Base-by-base conservation (phyloP, 2,888 invertebrate genomes). In the Drosophila parthenogenetica region DNA sequence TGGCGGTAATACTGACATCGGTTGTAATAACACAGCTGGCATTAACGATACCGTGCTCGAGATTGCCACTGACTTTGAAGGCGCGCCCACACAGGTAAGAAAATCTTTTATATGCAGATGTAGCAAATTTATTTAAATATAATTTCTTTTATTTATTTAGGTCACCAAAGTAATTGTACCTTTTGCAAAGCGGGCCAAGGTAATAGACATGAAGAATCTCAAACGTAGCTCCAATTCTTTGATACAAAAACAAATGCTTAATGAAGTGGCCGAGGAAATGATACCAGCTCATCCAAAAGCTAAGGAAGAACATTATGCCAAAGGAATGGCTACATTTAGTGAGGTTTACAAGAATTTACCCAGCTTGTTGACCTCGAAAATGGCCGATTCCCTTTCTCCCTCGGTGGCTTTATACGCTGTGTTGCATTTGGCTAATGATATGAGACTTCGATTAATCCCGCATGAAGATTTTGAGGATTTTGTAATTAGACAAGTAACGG, bases 351-450 rank as follows among this genome's bases (percentile, higher is more conserved):
- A 93, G 1, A 87, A 92, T 53, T 86, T 96, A 54, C 95, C 96
- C 0, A 90, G 86, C 13, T 91, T 93, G 60, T 87, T 96, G 42
- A 93, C 94, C 0, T 91, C 93, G 10, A 94, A 93, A 72, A 96
- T 96, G 94, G 93, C 94, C 0, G 95, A 95, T 53, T 95, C 96
- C 22, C 93, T 98, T 54, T 96, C 96, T 88, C 94, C 95, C 25
- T 95, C 96, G 0, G 93, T 97, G 58, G 96, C 96, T 0, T 95
- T 97, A 90, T 94, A 96, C 22, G 96, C 97, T 0, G 93, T 97
- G 16, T 93, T 98, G 4, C 97, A 98, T 93, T 93, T 98, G 80
- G 96, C 96, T 2, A 98, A 98, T 90, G 97, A 98, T 90, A 95
- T 95, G 83, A 94, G 93, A 39, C 92, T 96, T 1, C 89, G 94